A percentile compares a stretch with the other conserved stretches of the same genome.
Evolutionary conservation across 1,140 invertebrate species (phyloP).

Genomic region (Drosophila albomicans): DNA sequence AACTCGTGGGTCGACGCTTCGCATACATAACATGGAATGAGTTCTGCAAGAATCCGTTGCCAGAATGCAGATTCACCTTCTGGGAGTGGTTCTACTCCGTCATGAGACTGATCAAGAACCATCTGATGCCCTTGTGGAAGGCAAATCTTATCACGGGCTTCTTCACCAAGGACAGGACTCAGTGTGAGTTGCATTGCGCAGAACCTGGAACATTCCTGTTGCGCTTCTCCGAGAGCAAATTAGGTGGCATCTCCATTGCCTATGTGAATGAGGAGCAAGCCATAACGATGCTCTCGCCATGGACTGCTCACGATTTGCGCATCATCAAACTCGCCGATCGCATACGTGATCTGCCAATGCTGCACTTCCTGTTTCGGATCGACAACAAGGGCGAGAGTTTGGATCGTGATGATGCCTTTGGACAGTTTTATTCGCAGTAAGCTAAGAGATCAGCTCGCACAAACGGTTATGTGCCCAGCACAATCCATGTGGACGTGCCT

Average conservation of each 20-base stretch:
- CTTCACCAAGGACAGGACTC: slow-evolving; percentile 92
- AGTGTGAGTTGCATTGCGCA: slow-evolving; percentile 93
- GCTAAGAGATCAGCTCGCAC: slow-evolving; percentile 89
- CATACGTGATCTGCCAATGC: slow-evolving; percentile 93
- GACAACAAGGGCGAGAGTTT: slow-evolving; percentile 90
- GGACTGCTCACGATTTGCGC: slow-evolving; percentile 95
- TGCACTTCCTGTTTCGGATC: slow-evolving; percentile 94
- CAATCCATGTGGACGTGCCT: slow-evolving; percentile 92
- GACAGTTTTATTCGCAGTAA: slow-evolving; percentile 95
- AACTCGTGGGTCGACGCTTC: slow-evolving; percentile 83
- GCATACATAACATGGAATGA: slow-evolving; percentile 93
- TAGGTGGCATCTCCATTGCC: slow-evolving; percentile 97
- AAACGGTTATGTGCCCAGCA: slow-evolving; percentile 95
- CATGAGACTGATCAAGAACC: slow-evolving; percentile 97
- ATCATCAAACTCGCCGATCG: slow-evolving; percentile 95
- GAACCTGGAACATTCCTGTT: slow-evolving; percentile 95
- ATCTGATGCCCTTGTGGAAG: slow-evolving; percentile 95
- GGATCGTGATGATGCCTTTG: slow-evolving; percentile 94
- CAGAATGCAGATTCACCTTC: slow-evolving; percentile 96
- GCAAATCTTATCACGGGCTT: slow-evolving; percentile 96
- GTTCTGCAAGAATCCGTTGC: slow-evolving; percentile 96
- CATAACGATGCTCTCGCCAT: slow-evolving; percentile 95
- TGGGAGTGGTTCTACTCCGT: slow-evolving; percentile 99
- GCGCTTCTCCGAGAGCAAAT: slow-evolving; percentile 97
- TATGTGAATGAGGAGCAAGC: slow-evolving; percentile 88